Evolutionary conservation across 2,888 invertebrate species (phyloP).

Genomic region (Tetranychus piercei): DNA sequence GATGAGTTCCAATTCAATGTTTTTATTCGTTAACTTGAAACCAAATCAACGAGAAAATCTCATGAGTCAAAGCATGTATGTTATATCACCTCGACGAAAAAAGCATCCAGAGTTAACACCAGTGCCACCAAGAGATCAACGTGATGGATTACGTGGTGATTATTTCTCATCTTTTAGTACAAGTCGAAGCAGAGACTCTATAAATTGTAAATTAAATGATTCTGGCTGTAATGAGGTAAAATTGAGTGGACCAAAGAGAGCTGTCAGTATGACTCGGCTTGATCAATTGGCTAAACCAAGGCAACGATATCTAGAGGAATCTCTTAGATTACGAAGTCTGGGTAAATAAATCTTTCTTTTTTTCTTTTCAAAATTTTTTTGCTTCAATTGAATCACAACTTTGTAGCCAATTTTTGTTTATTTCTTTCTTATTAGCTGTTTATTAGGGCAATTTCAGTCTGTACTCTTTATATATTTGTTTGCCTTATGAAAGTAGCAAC

Average conservation of each 20-base stretch:
- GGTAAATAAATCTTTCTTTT: neutral
- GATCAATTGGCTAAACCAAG: constrained; percentile 62
- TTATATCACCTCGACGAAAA: constrained; percentile 4
- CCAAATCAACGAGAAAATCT: constrained; percentile 4
- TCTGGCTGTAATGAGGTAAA: neutral
- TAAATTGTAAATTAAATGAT: constrained; percentile 3
- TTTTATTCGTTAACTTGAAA: neutral
- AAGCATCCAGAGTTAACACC: constrained; percentile 11
- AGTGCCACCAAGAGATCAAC: constrained; percentile 6
- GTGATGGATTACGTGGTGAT: neutral
- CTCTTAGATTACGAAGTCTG: constrained; percentile 6
- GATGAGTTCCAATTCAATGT: neutral
- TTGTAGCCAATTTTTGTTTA: neutral
- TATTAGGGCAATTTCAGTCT: too few relatives aligned
- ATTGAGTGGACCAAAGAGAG: constrained; percentile 37
- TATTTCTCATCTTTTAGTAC: neutral
- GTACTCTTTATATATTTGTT: too few relatives aligned
- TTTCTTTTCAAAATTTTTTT: neutral
- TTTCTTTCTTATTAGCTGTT: too few relatives aligned
- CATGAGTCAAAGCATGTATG: constrained; percentile 10
- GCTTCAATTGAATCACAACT: neutral
- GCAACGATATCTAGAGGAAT: constrained; percentile 24
- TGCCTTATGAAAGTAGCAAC: too few relatives aligned
- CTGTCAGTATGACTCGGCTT: constrained; percentile 79
- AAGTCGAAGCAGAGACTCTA: constrained; percentile 2